Conservation (phyloP, 2,888 invertebrate genomes). For the Nomada fabriciana region DNA sequence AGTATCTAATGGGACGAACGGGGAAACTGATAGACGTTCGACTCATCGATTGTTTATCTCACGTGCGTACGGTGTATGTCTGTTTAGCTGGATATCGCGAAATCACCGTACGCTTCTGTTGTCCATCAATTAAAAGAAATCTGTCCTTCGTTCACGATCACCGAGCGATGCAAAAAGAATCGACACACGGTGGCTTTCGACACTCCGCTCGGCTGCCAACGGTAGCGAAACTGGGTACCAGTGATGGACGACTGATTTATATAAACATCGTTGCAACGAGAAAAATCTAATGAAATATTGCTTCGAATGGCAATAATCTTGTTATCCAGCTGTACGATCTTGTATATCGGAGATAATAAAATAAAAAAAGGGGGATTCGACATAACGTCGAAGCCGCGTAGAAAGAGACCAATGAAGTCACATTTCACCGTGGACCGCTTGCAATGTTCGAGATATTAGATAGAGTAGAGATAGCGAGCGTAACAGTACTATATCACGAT, state of each 20-base stretch:
- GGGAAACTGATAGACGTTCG: conserved; percentile 58
- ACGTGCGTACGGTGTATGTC: background rate
- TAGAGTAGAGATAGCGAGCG: conserved; percentile 26
- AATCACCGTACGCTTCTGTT: conserved; percentile 46
- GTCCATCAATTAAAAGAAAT: conserved; percentile 7
- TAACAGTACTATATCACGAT: conserved; percentile 50
- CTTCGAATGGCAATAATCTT: background rate
- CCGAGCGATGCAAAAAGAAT: background rate
- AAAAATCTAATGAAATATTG: conserved; percentile 19
- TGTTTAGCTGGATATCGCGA: conserved; percentile 28
- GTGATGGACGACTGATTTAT: conserved; percentile 34
- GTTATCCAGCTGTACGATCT: conserved; percentile 36
- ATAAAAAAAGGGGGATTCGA: conserved; percentile 16
- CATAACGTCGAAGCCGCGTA: conserved; percentile 26
- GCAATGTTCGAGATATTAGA: conserved; percentile 46
- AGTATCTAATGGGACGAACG: conserved; percentile 57
- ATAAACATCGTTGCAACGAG: conserved; percentile 5
- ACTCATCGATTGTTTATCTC: conserved; percentile 54
- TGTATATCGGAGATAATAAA: background rate
- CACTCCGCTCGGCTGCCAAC: background rate
- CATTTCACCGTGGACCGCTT: conserved; percentile 44
- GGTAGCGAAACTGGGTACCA: conserved; percentile 13
- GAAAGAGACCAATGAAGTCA: conserved; percentile 19
- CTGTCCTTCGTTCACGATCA: conserved; percentile 10
- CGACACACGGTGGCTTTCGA: conserved; percentile 4